Conservation (phyloP, 2,797 vertebrate species). For the Manis javanica region DNA sequence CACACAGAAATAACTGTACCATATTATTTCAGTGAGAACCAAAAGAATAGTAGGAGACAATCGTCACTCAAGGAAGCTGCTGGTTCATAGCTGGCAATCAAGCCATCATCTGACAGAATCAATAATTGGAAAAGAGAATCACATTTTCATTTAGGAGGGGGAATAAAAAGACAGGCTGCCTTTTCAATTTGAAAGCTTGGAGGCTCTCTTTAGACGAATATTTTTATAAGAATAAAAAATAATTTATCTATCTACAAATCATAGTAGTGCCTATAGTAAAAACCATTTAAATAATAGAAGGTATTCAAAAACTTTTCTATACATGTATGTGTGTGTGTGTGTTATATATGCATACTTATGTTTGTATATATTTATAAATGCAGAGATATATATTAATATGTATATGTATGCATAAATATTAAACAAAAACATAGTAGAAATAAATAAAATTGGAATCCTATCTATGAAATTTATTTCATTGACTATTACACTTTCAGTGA, state of each 20-base stretch:
- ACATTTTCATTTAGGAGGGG: constrained; percentile 28
- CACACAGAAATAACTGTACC: not conserved
- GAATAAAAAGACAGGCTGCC: not conserved
- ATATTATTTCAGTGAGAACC: constrained; percentile 18
- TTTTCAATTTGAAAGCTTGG: constrained; percentile 20
- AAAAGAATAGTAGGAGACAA: constrained; percentile 34
- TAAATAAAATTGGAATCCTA: not conserved
- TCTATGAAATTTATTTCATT: not conserved
- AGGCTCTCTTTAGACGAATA: not conserved
- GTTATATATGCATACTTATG: not conserved
- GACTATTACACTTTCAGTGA: not conserved
- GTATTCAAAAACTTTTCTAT: not conserved
- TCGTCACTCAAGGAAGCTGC: not conserved
- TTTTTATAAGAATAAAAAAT: not conserved
- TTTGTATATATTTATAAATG: not conserved
- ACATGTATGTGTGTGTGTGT: accelerated
- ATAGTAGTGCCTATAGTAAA: not conserved
- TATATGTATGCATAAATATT: not conserved
- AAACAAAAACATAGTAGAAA: not conserved
- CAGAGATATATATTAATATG: not conserved
- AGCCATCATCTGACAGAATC: not conserved
- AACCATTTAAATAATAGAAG: not conserved
- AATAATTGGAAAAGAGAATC: constrained; percentile 41
- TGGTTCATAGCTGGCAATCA: not conserved
- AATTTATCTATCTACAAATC: not conserved